Base-by-base conservation (phyloP, 2,797 vertebrate species). In the Darevskia mixta region DNA sequence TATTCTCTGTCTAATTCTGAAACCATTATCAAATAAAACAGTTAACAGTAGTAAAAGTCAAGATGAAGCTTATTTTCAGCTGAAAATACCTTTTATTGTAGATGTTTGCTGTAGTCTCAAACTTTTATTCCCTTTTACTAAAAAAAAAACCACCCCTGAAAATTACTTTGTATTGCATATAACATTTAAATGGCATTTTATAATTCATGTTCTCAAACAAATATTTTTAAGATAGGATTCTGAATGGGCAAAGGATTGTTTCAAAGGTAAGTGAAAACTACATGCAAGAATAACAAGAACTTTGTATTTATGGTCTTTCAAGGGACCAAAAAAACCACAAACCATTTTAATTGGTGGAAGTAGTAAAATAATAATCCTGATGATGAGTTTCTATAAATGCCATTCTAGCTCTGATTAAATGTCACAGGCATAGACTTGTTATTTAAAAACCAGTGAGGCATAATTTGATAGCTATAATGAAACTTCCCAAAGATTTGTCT, bases 391-490 rank as follows among this genome's bases (percentile, higher is more conserved):
- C 83, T 93, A 90, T 90, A 94, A 93, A 94, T 89, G 82, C 85
- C 69, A 90, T 94, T 94, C 90, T 93, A 89, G 82, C 81, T 94
- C 89, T 94, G 93, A 96, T 94, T 95, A 95, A 96, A 96, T 94
- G 90, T 95, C 95, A 95, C 88, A 88, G 81, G 91, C 89, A 92
- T 64, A 90, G 91, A 88, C 27, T 49, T 85, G 72, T 90, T 95
- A 88, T 93, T 95, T 94, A 87, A 94, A 92, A 94, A 93, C 27
- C 8, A 94, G n/a, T 78, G 64, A 94, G 55, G 79, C 94, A 91
- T 91, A 90, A 92, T 94, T 94, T 86, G 86, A 29, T 90, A 78
- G 58, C 25, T 88, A 92, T 91, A 95, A 95, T 93, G 83, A 96
- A 94, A 61, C 6, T 67, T 94, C 49, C 49, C 49, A 86, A 89